These are phyloP conservation scores for Orchesella cincta DNA, from an alignment of 1,140 invertebrate genomes.

Conservation along the genomic window DNA sequence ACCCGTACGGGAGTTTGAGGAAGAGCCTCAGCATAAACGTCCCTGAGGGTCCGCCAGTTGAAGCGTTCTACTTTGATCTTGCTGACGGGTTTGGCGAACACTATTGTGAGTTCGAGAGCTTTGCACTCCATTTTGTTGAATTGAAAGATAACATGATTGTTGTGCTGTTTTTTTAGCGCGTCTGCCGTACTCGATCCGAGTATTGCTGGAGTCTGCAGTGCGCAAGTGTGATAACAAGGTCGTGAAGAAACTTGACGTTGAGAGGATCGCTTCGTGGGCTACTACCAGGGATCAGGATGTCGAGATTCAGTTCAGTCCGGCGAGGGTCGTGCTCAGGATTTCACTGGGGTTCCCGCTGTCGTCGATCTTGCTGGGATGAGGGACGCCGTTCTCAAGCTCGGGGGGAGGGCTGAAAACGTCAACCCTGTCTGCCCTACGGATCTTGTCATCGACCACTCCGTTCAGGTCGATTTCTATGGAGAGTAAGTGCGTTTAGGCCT, in stretches of 20 bases:
- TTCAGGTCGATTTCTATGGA: slow-evolving; percentile 92
- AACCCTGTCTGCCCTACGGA: slow-evolving; percentile 97
- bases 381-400: slow-evolving; percentile 51
- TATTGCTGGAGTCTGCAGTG: slow-evolving; percentile 91
- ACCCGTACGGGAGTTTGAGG: background rate
- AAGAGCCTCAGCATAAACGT: background rate
- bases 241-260: slow-evolving; percentile 79
- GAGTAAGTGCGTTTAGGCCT: slow-evolving; percentile 74
- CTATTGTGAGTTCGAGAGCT: background rate
- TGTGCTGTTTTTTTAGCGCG: slow-evolving; percentile 34
- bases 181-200: slow-evolving; percentile 90
- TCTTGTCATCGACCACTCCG: slow-evolving; percentile 96
- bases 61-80: background rate
- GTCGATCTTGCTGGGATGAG: slow-evolving; percentile 98
- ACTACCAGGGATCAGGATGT: slow-evolving; percentile 67
- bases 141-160: slow-evolving; percentile 6
- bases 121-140: too few species aligned
- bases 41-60: background rate
- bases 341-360: slow-evolving; percentile 95
- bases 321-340: slow-evolving; percentile 91
- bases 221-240: slow-evolving; percentile 96
- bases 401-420: slow-evolving; percentile 87
- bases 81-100: background rate
- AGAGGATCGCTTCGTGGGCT: slow-evolving; percentile 91
- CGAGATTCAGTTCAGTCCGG: slow-evolving; percentile 94